Evolutionary conservation across 2,888 invertebrate species (phyloP).

Genomic region (Orthosia gothica): DNA sequence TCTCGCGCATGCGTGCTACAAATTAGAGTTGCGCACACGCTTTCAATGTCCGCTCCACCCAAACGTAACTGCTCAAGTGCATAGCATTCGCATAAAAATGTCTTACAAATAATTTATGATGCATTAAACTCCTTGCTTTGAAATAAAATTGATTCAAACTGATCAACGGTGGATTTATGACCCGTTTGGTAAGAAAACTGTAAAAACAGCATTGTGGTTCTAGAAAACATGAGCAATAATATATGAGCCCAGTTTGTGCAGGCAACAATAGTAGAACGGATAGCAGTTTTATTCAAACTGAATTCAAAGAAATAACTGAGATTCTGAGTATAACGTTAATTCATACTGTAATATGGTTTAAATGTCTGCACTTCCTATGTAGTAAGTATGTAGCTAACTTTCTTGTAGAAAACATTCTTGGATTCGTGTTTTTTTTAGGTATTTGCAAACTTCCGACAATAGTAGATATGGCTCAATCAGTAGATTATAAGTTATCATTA

Average conservation of each 20-base stretch:
- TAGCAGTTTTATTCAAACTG: conserved; percentile 23
- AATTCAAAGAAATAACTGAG: neutral
- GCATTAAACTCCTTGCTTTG: conserved; percentile 37
- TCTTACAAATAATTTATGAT: conserved; percentile 53
- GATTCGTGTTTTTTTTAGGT: neutral
- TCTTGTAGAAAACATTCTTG: neutral
- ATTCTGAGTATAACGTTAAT: conserved; percentile 3
- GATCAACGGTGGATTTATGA: conserved; percentile 56
- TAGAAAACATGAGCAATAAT: conserved; percentile 21
- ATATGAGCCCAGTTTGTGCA: conserved; percentile 1
- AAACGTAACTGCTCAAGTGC: conserved; percentile 67
- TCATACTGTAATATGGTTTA: neutral
- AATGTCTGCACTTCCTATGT: neutral
- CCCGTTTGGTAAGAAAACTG: conserved; percentile 34
- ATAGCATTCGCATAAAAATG: conserved; percentile 66
- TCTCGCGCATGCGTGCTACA: conserved; percentile 65
- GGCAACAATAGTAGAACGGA: neutral
- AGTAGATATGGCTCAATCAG: neutral
- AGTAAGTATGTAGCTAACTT: neutral
- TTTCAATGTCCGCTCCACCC: conserved; percentile 66
- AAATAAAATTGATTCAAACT: conserved; percentile 43
- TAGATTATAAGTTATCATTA: neutral
- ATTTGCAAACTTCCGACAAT: neutral
- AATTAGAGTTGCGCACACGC: conserved; percentile 66
- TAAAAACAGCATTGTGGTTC: conserved; percentile 17